These are phyloP conservation scores for Sakesphorus luctuosus DNA, from an alignment of 2,113 vertebrate genomes.

Conservation along the genomic window DNA sequence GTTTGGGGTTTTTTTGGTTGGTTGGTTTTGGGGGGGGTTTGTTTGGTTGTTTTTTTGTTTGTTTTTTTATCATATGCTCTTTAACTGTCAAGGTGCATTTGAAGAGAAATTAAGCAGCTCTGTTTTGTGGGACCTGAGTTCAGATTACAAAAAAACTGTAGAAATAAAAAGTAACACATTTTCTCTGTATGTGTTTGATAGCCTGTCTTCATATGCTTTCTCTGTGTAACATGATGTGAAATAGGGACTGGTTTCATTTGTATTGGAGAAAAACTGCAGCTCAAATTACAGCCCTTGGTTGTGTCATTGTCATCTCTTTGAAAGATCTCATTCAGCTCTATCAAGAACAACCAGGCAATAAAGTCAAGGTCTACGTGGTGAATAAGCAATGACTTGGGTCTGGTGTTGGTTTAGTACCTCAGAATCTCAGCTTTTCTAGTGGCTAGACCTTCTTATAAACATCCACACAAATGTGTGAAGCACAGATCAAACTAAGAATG, in stretches of 20 bases:
- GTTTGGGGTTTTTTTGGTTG: not conserved
- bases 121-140: not conserved
- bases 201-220: not conserved
- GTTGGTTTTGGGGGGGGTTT: too few relatives aligned
- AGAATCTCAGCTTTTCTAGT: not conserved
- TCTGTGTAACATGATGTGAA: not conserved
- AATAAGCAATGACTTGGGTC: not conserved
- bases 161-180: not conserved
- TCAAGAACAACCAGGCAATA: not conserved
- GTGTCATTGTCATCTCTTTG: not conserved
- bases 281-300: not conserved
- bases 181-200: not conserved
- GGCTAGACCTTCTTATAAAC: not conserved
- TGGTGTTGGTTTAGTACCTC: not conserved
- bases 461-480: not conserved
- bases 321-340: not conserved
- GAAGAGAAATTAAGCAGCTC: not conserved
- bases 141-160: not conserved
- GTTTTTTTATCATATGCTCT: not conserved
- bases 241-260: not conserved
- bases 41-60: too few relatives aligned
- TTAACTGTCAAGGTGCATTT: not conserved
- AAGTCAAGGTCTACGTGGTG: not conserved
- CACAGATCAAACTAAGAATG: not conserved
- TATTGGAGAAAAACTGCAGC: not conserved